phyloP scores from a whole-genome alignment of 2,797 vertebrate genomes.

The Caiman crocodilus region DNA sequence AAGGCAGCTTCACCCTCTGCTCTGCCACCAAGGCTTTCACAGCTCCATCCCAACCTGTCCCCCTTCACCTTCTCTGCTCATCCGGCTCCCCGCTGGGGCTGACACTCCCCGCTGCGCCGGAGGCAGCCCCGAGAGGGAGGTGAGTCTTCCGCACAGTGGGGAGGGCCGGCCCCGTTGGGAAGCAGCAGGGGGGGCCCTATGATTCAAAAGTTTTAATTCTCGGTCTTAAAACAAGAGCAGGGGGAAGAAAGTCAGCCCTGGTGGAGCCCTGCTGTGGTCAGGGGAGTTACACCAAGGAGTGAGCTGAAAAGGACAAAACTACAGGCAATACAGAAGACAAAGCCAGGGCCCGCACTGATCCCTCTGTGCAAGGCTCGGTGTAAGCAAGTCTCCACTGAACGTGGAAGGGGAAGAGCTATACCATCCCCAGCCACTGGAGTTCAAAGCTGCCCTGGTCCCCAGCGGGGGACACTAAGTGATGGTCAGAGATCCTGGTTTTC shows the following conservation, averaged over 20 bases:
- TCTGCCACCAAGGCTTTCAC: background rate
- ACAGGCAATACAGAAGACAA: background rate
- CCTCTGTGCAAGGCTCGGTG: background rate
- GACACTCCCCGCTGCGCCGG: background rate
- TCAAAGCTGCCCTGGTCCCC: background rate
- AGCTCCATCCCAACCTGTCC: background rate
- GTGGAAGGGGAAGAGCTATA: background rate
- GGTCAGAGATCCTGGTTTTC: too few relatives aligned
- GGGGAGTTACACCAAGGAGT: background rate
- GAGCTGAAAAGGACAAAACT: background rate
- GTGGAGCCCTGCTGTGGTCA: background rate
- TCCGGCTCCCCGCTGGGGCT: background rate
- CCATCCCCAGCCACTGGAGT: background rate
- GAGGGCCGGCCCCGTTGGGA: too few relatives aligned
- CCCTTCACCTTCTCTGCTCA: background rate
- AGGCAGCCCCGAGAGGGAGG: background rate
- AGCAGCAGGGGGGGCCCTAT: background rate
- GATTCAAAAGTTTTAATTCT: background rate
- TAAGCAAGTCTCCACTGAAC: background rate
- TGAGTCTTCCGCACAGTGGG: background rate
- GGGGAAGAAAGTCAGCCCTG: background rate
- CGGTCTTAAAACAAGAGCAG: background rate
- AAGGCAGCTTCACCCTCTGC: background rate
- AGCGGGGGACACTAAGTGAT: background rate
- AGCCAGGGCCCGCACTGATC: background rate